These are phyloP conservation scores for Carlito syrichta DNA, from an alignment of 2,113 vertebrate species.

Conservation along the genomic window DNA sequence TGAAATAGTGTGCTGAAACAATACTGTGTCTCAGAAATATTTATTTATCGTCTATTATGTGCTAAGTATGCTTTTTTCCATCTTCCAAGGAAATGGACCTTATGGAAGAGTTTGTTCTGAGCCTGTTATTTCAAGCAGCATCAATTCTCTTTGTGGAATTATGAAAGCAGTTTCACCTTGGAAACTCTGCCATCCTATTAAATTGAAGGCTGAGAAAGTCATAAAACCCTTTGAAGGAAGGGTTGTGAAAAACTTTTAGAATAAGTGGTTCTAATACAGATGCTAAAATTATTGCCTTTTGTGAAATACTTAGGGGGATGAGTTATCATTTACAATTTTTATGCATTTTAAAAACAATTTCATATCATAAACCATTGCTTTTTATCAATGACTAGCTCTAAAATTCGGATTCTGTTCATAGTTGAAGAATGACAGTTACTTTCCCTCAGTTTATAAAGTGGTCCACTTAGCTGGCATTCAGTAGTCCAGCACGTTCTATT, in stretches of 20 bases:
- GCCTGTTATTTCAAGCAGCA: conserved; percentile 12
- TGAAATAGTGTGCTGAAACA: conserved; percentile 28
- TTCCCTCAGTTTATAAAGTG: background rate
- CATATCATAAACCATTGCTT: background rate
- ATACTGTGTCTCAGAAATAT: conserved; percentile 17
- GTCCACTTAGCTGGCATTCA: background rate
- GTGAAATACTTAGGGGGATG: background rate
- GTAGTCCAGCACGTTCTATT: background rate
- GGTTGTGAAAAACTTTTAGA: background rate
- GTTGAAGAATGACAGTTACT: background rate
- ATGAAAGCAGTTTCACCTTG: background rate
- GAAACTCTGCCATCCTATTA: background rate
- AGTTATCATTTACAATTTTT: background rate
- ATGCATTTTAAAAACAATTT: conserved; percentile 9
- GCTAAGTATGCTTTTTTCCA: background rate
- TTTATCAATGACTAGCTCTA: background rate
- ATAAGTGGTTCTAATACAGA: background rate
- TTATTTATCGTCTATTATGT: background rate
- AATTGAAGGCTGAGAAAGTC: background rate
- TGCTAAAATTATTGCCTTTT: background rate
- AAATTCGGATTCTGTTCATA: background rate
- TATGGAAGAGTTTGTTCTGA: background rate
- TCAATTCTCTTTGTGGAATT: background rate
- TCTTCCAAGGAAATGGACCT: conserved; percentile 24
- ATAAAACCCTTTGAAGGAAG: background rate